These are phyloP conservation scores for Nanorana parkeri DNA, from an alignment of 2,113 vertebrate species.

Conservation along the genomic window DNA sequence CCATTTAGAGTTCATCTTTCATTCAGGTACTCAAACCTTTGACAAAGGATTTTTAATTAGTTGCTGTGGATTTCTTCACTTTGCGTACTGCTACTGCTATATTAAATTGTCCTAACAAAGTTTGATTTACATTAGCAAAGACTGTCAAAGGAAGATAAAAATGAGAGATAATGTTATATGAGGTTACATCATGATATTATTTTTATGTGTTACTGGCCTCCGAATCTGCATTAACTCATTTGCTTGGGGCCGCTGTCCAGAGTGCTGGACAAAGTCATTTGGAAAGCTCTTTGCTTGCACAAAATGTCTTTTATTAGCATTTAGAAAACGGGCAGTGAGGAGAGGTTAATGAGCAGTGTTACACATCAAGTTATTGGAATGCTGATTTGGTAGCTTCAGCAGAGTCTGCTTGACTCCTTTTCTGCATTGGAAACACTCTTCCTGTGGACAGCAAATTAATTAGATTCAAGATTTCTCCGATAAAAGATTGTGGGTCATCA, in stretches of 20 bases:
- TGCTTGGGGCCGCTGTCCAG: conserved; percentile 40
- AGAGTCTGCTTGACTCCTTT: conserved; percentile 21
- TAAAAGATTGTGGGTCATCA: conserved; percentile 44
- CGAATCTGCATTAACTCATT: conserved; percentile 19
- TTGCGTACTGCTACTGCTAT: too few relatives aligned
- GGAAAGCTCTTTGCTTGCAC: conserved; percentile 47
- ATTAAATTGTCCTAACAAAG: too few relatives aligned
- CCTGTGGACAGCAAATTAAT: conserved; percentile 44
- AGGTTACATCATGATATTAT: background rate
- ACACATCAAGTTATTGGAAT: conserved; percentile 45
- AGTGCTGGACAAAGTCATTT: conserved; percentile 53
- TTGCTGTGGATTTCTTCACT: too few relatives aligned
- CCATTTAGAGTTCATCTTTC: too few relatives aligned
- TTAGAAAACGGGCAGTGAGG: conserved; percentile 37
- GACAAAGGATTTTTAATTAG: too few relatives aligned
- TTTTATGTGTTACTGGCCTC: background rate
- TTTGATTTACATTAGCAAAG: too few relatives aligned
- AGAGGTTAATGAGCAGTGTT: conserved; percentile 49
- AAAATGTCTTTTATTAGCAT: conserved; percentile 48
- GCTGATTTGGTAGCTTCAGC: conserved; percentile 45
- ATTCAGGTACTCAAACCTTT: too few relatives aligned
- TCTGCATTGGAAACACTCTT: conserved; percentile 31
- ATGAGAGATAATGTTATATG: background rate
- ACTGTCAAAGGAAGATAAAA: background rate
- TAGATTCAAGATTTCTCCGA: conserved; percentile 30